Base-by-base conservation (phyloP, 2,113 vertebrate genomes). In the Coreoperca whiteheadi region DNA sequence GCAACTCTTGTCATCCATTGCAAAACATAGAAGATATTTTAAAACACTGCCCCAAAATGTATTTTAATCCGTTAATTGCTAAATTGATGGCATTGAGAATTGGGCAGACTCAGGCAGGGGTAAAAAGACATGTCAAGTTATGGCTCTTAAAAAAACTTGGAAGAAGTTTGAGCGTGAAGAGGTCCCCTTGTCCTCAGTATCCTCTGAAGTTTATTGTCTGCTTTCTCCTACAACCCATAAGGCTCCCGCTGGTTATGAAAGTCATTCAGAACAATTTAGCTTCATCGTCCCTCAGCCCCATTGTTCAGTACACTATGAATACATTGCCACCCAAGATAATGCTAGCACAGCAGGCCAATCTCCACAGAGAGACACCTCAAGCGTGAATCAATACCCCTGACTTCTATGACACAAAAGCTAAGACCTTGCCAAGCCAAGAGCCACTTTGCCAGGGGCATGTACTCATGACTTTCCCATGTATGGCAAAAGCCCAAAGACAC, bases 201-300 rank as follows among this genome's bases (percentile, higher is more conserved):
- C 89, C 94, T 92, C 88, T 83, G 85, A 90, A 94, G 89, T 87
- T 94, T 93, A 95, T 95, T 93, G 83, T 89, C 85, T 93, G 77
- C 91, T 87, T 90, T 93, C 86, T 94, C 86, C 84, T 34, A 25
- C 87, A 71, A 91, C 91, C 88, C 91, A 91, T 87, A 77, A n/a
- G 79, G 76, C 92, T 73, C 83, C 82, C 3, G 79, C 88, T 91
- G 85, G 86, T 88, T 93, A 91, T 90, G 82, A 94, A 94, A 93
- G 90, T 92, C 91, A 91, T 93, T 89, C 87, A 86, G 94, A 94
- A 92, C 81, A 92, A 91, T 88, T 59, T 51, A 84, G 84, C 87
- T 61, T 84, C 78, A 83, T 89, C 90, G 83, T 81, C 90, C 83
- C 84, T 50, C 82, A 83, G 87, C 92, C 43, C 80, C 77, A 88